Evolutionary conservation across 2,797 vertebrate species (phyloP).

Genomic region (Cirrhinus mrigala): DNA sequence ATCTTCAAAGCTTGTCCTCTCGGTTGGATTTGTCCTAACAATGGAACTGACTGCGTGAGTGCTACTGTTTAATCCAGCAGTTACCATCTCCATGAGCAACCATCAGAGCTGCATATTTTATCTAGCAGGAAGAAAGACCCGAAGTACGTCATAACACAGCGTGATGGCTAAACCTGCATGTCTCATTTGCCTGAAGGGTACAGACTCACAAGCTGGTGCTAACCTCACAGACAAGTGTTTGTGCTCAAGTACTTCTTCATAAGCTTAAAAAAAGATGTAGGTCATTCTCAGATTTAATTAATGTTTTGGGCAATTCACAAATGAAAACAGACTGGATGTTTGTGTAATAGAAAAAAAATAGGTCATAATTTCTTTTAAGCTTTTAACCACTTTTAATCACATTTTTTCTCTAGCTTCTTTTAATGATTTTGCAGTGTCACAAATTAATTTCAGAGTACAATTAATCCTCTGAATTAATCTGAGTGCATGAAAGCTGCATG

Average conservation of each 20-base stretch:
- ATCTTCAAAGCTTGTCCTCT: conserved; percentile 40
- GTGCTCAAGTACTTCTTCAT: conserved; percentile 49
- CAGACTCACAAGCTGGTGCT: conserved; percentile 28
- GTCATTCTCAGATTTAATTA: conserved; percentile 17
- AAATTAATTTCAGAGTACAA: neutral
- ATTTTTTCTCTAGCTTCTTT: neutral
- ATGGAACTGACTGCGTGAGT: conserved; percentile 22
- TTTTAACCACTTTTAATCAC: neutral
- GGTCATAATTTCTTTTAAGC: neutral
- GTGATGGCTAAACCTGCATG: conserved; percentile 57
- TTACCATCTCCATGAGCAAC: conserved; percentile 56
- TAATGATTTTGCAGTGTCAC: neutral
- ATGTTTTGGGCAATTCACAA: conserved; percentile 40
- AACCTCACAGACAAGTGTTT: conserved; percentile 50
- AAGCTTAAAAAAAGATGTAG: conserved; percentile 42
- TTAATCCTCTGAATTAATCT: neutral
- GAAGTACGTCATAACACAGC: conserved; percentile 55
- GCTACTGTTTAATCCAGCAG: conserved; percentile 44
- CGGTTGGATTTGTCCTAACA: conserved; percentile 37
- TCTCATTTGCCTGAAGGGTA: conserved; percentile 65
- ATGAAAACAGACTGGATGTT: neutral
- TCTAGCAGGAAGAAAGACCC: conserved; percentile 54
- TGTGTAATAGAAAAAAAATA: neutral
- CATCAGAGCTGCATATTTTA: conserved; percentile 46
- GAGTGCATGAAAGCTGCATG: neutral